Percentiles rank a stretch among this genome's conserved stretches.
Evolutionary conservation across 2,888 invertebrate species (phyloP).

Genomic region (Limnephilus rhombicus): DNA sequence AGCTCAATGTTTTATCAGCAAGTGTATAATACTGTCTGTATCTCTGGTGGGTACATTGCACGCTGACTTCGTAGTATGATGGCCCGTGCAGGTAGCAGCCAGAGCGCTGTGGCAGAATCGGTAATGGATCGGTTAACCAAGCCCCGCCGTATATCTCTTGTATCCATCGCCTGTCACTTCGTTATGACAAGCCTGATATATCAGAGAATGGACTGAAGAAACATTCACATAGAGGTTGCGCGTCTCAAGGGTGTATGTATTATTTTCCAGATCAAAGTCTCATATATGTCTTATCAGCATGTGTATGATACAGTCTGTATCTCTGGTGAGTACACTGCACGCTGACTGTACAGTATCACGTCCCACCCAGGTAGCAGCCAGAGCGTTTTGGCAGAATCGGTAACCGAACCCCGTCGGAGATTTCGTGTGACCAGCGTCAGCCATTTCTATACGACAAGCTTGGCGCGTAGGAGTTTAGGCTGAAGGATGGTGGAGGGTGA

Average conservation of each 20-base stretch:
- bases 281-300: neutral
- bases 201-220: too few relatives aligned
- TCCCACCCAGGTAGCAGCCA: too few relatives aligned
- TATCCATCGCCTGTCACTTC: too few relatives aligned
- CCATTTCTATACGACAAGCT: constrained; percentile 32
- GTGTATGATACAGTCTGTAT: neutral
- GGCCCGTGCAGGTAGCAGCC: neutral
- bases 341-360: neutral
- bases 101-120: neutral
- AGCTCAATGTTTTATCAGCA: neutral
- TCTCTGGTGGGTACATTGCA: too few relatives aligned
- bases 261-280: too few relatives aligned
- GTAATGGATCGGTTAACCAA: neutral
- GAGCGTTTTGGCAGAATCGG: too few relatives aligned
- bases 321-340: too few relatives aligned
- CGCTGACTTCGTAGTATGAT: too few relatives aligned
- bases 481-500: neutral
- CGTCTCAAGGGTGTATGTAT: too few relatives aligned
- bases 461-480: neutral
- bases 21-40: neutral
- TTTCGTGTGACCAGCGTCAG: neutral
- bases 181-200: too few relatives aligned
- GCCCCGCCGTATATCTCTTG: too few relatives aligned
- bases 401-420: constrained; percentile 4
- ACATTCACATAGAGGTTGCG: too few relatives aligned